Evolutionary conservation across 2,797 vertebrate genomes (phyloP).

Genomic region (Callimico goeldii): DNA sequence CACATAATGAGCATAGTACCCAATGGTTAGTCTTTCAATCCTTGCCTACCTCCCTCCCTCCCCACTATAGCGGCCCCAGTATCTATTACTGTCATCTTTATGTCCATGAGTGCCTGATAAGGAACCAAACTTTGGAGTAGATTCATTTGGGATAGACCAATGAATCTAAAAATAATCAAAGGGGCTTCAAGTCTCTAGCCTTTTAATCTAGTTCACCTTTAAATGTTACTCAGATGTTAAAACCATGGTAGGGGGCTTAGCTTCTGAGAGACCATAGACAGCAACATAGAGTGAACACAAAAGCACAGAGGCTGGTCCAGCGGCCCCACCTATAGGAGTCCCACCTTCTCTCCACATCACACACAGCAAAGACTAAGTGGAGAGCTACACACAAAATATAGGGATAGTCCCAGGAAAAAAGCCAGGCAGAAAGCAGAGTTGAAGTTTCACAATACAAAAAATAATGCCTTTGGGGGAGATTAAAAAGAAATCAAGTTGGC

Average conservation of each 20-base stretch:
- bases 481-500: neutral
- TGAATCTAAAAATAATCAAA: conserved; percentile 31
- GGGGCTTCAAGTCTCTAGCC: neutral
- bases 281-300: neutral
- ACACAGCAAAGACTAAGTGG: neutral
- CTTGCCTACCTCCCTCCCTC: neutral
- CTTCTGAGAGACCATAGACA: neutral
- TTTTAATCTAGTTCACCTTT: conserved; percentile 9
- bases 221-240: neutral
- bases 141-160: neutral
- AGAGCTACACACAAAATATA: neutral
- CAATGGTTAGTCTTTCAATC: neutral
- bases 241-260: neutral
- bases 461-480: neutral
- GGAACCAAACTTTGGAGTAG: neutral
- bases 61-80: neutral
- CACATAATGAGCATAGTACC: neutral
- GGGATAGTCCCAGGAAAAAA: neutral
- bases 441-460: neutral
- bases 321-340: too few species aligned
- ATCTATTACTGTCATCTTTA: neutral
- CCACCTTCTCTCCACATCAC: neutral
- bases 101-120: neutral
- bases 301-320: neutral
- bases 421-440: neutral